Conservation (phyloP, 2,113 vertebrate genomes). For the Nibea albiflora region DNA sequence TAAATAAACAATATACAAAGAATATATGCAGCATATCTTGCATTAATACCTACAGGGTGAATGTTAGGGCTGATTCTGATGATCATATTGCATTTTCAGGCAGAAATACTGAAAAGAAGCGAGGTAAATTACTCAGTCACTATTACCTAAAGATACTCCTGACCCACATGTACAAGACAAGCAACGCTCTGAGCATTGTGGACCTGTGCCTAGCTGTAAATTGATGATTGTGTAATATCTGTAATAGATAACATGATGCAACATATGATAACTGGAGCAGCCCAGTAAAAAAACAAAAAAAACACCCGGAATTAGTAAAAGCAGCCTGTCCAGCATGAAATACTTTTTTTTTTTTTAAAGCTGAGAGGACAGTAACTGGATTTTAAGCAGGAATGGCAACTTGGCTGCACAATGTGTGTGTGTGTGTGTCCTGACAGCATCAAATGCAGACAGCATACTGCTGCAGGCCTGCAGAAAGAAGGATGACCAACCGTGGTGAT, state of each 20-base stretch:
- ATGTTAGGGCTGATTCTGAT: not conserved
- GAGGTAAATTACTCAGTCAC: constrained; percentile 31
- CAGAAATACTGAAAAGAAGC: not conserved
- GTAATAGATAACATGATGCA: constrained; percentile 18
- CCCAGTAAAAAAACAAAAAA: not conserved
- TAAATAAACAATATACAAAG: not conserved
- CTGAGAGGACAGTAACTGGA: constrained; percentile 9
- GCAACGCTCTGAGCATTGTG: constrained; percentile 19
- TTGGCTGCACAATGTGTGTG: constrained; percentile 36
- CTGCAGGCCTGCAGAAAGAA: constrained; percentile 72
- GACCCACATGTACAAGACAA: constrained; percentile 47
- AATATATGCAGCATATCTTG: not conserved
- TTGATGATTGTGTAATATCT: not conserved
- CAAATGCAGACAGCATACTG: constrained; percentile 44
- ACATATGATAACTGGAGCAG: constrained; percentile 20
- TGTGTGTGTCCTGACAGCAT: constrained; percentile 42
- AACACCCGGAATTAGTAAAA: not conserved
- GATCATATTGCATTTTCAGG: not conserved
- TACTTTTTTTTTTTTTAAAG: not conserved
- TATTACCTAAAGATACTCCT: constrained; percentile 33
- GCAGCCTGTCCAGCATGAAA: not conserved
- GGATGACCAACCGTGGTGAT: constrained; percentile 59
- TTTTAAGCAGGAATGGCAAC: constrained; percentile 41
- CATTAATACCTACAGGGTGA: not conserved
- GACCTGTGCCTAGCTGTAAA: not conserved